Percentiles rank a stretch among this genome's conserved stretches.
Evolutionary conservation across 2,113 vertebrate species (phyloP).

Genomic region (Tachysurus vachellii): DNA sequence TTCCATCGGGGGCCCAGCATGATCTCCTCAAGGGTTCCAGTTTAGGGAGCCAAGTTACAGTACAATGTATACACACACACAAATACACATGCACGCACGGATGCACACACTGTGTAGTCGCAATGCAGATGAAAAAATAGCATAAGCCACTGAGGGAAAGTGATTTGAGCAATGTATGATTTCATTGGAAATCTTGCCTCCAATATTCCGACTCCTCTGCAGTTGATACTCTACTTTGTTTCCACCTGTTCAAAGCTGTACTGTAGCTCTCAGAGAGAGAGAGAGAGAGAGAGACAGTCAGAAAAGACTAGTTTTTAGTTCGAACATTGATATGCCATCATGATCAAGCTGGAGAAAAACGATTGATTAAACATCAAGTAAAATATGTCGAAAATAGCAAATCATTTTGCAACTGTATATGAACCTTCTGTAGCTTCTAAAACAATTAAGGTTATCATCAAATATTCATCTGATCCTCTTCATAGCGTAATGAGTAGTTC

Average conservation of each 20-base stretch:
- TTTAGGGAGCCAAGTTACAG: conserved; percentile 12
- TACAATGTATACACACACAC: conserved; percentile 21
- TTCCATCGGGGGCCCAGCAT: conserved; percentile 21
- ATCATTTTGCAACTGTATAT: background rate
- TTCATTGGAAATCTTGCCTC: conserved; percentile 15
- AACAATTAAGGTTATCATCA: background rate
- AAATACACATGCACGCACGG: background rate
- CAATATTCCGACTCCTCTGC: background rate
- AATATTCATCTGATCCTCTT: background rate
- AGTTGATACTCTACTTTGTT: background rate
- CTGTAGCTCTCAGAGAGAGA: background rate
- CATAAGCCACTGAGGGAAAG: conserved; percentile 24
- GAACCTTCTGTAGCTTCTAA: background rate
- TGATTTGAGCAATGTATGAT: conserved; percentile 13
- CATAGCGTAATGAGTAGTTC: background rate
- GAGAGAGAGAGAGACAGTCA: conserved; percentile 3
- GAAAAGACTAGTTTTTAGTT: background rate
- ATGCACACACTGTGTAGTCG: background rate
- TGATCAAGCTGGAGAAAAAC: background rate
- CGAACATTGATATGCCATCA: background rate
- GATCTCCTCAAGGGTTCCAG: conserved; percentile 20
- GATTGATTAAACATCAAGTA: background rate
- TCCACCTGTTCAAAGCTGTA: background rate
- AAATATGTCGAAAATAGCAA: background rate
- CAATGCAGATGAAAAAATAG: conserved; percentile 15